A percentile compares a stretch with the other conserved stretches of the same genome.
Conservation (phyloP, 2,797 vertebrate species). For the Darevskia mixta region DNA sequence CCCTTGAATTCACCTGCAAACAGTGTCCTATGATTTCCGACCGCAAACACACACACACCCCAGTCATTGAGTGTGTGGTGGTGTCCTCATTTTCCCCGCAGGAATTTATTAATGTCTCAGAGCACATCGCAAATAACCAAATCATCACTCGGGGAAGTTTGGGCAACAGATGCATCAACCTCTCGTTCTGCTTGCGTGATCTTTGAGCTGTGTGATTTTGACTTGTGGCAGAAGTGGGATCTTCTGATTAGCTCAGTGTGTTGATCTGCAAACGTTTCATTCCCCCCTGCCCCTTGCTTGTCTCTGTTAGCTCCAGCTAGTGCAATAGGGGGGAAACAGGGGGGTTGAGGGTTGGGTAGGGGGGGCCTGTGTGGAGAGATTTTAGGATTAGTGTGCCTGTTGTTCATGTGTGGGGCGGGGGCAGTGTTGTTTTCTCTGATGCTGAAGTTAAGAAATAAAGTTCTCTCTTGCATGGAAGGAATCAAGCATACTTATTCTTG, state of each 20-base stretch:
- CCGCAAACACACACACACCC: no score
- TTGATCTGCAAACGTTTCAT: background rate
- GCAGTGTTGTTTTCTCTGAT: background rate
- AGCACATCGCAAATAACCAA: no score
- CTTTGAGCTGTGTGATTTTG: background rate
- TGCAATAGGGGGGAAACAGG: background rate
- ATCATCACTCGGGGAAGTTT: no score
- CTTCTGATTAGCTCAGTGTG: background rate
- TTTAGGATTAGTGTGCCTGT: background rate
- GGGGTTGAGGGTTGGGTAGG: background rate
- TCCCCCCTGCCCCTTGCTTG: background rate
- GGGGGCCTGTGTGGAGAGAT: no score
- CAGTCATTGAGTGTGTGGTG: no score
- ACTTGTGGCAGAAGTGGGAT: background rate
- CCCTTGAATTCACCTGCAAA: background rate
- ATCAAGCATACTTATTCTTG: background rate
- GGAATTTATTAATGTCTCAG: background rate
- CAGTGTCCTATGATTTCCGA: no score
- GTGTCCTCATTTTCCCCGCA: background rate
- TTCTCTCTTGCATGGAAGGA: background rate
- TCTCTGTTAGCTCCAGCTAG: background rate
- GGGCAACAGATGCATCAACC: no score
- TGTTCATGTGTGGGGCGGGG: background rate
- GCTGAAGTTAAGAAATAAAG: constrained; percentile 18
- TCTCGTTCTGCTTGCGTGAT: background rate